Percentiles rank a stretch among this genome's conserved stretches.
These are phyloP conservation scores for Bufo gargarizans DNA, from an alignment of 2,113 vertebrate species.

Conservation along the genomic window DNA sequence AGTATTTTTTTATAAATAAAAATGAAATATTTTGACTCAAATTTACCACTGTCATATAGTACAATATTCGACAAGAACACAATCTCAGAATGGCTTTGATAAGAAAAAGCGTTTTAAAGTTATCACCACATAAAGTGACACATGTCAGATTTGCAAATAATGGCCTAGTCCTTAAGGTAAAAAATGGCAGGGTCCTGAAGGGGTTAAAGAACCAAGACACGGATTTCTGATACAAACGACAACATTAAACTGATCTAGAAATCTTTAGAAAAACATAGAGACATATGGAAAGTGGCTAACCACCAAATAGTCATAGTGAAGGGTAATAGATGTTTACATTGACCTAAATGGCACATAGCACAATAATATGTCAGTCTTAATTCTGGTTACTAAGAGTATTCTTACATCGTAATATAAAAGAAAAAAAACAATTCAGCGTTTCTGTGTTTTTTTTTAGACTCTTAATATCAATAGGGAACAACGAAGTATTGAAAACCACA, in stretches of 20 bases:
- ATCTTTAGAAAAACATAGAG: background rate
- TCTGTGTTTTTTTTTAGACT: background rate
- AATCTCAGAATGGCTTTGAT: too few species aligned
- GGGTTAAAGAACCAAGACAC: background rate
- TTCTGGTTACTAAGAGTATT: background rate
- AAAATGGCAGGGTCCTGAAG: too few species aligned
- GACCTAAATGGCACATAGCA: background rate
- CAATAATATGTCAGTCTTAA: conserved; percentile 33
- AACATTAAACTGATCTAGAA: background rate
- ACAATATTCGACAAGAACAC: too few species aligned
- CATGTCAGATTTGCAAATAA: too few species aligned
- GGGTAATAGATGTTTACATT: conserved; percentile 33
- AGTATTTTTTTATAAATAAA: too few species aligned
- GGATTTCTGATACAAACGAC: background rate
- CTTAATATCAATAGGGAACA: background rate
- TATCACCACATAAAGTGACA: too few species aligned
- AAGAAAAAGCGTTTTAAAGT: too few species aligned
- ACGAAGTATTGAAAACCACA: background rate
- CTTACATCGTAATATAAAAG: background rate
- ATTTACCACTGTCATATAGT: too few species aligned
- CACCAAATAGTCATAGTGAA: conserved; percentile 8
- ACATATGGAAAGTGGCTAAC: conserved; percentile 1
- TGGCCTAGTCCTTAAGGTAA: too few species aligned
- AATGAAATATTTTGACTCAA: too few species aligned
- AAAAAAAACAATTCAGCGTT: background rate